Base-by-base conservation (phyloP, 2,888 invertebrate species). In the Nycteola revayana region DNA sequence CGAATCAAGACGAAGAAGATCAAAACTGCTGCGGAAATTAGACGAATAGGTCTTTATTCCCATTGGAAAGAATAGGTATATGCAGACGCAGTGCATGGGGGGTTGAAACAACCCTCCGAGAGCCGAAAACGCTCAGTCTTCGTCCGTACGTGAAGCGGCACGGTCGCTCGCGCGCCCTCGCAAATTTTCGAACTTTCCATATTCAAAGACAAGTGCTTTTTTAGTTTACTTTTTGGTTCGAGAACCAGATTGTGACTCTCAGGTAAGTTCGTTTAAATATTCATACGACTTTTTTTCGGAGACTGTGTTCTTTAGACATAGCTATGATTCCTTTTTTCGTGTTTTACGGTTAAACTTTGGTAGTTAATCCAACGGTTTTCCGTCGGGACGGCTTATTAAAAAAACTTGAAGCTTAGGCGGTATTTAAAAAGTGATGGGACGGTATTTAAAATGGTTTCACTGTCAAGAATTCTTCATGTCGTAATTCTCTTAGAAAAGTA, bases 361-460 rank as follows among this genome's bases (percentile, higher is more conserved):
- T 67, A 62, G 69, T 79, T 77, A 76, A 75, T 74, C 68, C 65
- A 49, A 43, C 32, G 59, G 42, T 50, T 62, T 59, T 49, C 60
- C 54, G 41, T 38, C 28, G 47, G 49, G 62, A 48, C 40, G 65
- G 65, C 61, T 75, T 80, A 83, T 82, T 81, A 81, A 80, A 83
- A 82, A n/a, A 83, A 81, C 79, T 82, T 76, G 30, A 60, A 66
- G 63, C 60, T 69, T 54, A 46, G 58, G 39, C 58, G 54, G 60
- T 66, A 60, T 71, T 73, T 71, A 67, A 75, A 74, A 62, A 69
- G 66, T 56, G 54, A 59, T 69, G 53, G 51, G 59, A 42, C 60
- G 53, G 53, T 56, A 53, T 70, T 74, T 66, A 60, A 67, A 62
- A 49, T 41, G 32, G 28, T 41, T 49, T 36, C 27, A 38, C 30